Percentiles rank a stretch among this genome's conserved stretches.
phyloP scores from a whole-genome alignment of 2,888 invertebrate genomes.

The Arrhopalites spinosus region DNA sequence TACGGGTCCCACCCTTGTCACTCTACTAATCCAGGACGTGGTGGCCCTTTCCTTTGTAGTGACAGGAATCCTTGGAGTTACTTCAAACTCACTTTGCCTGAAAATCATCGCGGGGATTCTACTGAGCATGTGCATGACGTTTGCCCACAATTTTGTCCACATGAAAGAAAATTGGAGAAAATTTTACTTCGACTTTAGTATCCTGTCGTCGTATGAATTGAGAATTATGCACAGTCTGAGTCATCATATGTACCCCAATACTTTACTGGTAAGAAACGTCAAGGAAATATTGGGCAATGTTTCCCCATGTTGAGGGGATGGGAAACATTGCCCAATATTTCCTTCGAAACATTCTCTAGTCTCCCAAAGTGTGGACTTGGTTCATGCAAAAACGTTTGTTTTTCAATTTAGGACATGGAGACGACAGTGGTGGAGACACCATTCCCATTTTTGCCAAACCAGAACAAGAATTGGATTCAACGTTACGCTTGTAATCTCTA shows the following conservation, averaged over 20 bases:
- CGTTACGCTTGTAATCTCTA: too few species aligned
- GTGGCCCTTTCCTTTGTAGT: conserved; percentile 43
- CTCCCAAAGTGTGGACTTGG: too few species aligned
- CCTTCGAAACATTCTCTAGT: too few species aligned
- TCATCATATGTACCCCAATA: conserved; percentile 80
- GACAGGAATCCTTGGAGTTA: conserved; percentile 55
- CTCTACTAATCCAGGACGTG: conserved; percentile 46
- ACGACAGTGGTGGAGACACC: too few species aligned
- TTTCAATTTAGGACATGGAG: too few species aligned
- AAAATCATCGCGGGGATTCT: conserved; percentile 65
- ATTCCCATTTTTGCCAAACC: too few species aligned
- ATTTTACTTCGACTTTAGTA: conserved; percentile 74
- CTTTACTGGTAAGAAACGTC: conserved; percentile 71
- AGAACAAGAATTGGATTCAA: too few species aligned
- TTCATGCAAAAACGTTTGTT: too few species aligned
- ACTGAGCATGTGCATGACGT: conserved; percentile 66
- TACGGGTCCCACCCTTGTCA: conserved; percentile 45
- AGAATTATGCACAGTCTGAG: conserved; percentile 76
- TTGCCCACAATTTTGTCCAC: conserved; percentile 79
- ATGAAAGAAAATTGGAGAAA: conserved; percentile 76
- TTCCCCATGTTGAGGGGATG: too few species aligned
- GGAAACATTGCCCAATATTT: too few species aligned
- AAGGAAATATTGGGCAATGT: too few species aligned
- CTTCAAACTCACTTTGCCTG: conserved; percentile 58
- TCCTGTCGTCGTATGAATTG: conserved; percentile 74